Evolutionary conservation across 2,113 vertebrate species (phyloP).

Genomic region (Protobothrops mucrosquamatus): DNA sequence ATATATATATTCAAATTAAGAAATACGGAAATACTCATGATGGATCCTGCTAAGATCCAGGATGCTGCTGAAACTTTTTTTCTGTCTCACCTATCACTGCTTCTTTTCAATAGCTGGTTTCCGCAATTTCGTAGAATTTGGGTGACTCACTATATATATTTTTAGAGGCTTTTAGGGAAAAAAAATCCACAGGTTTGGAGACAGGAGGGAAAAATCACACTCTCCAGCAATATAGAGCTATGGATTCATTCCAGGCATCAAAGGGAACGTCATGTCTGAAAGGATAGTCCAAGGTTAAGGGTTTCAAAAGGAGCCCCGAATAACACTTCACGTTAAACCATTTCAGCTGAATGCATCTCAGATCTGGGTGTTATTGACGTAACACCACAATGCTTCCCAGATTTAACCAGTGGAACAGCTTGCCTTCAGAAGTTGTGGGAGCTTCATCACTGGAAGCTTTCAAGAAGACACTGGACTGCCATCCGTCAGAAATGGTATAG

Average conservation of each 20-base stretch:
- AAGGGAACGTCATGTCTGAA: not conserved
- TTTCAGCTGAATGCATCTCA: not conserved
- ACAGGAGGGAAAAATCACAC: not conserved
- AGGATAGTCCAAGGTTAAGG: slow-evolving; percentile 3
- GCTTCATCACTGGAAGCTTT: no score
- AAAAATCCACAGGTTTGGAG: not conserved
- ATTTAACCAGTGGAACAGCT: no score
- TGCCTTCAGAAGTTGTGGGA: no score
- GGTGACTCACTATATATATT: not conserved
- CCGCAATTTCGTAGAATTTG: not conserved
- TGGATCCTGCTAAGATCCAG: not conserved
- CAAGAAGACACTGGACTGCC: no score
- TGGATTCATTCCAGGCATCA: not conserved
- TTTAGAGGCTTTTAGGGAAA: not conserved
- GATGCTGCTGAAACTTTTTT: not conserved
- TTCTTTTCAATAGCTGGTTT: slow-evolving; percentile 10
- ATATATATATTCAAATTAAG: not conserved
- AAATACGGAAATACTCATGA: not conserved
- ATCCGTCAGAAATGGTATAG: no score
- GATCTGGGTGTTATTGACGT: slow-evolving; percentile 4
- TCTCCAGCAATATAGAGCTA: slow-evolving; percentile 6
- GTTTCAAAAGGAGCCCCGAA: not conserved
- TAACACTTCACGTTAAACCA: not conserved
- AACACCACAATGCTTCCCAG: not conserved
- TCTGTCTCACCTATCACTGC: not conserved